A percentile compares a stretch with the other conserved stretches of the same genome.
These are phyloP conservation scores for Ianthella basta DNA, from an alignment of 37 sponge, comb jelly and placozoan species.

Conservation along the genomic window DNA sequence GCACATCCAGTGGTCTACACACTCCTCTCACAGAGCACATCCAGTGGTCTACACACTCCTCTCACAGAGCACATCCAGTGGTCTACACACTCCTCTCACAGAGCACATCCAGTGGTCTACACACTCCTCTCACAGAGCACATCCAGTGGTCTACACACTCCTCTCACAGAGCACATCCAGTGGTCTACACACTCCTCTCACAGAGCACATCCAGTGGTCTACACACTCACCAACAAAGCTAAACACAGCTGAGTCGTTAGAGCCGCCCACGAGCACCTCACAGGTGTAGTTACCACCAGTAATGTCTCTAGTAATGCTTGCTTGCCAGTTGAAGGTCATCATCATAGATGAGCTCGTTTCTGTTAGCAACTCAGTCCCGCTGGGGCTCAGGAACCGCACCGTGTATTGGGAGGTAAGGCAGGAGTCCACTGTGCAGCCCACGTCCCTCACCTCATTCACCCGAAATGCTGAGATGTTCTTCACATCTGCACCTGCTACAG, in stretches of 20 bases:
- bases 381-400: background rate
- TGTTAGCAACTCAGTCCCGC: background rate
- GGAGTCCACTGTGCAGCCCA: slow-evolving; percentile 10
- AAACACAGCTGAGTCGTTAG: background rate
- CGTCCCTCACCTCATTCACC: background rate
- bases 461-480: background rate
- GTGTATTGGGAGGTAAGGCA: background rate
- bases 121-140: no score
- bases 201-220: no score
- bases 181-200: no score
- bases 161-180: no score
- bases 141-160: no score
- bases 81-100: no score
- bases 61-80: no score
- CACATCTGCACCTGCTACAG: background rate
- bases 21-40: no score
- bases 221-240: background rate
- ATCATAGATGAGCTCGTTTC: background rate
- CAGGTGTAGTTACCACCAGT: background rate
- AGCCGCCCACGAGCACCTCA: background rate
- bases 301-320: background rate
- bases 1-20: no score
- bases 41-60: no score
- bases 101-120: no score
- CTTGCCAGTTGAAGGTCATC: background rate